Evolutionary conservation across 2,888 invertebrate species (phyloP), one percentile per base, ranked within the genome.

Genomic region (Julus scanicus): DNA sequence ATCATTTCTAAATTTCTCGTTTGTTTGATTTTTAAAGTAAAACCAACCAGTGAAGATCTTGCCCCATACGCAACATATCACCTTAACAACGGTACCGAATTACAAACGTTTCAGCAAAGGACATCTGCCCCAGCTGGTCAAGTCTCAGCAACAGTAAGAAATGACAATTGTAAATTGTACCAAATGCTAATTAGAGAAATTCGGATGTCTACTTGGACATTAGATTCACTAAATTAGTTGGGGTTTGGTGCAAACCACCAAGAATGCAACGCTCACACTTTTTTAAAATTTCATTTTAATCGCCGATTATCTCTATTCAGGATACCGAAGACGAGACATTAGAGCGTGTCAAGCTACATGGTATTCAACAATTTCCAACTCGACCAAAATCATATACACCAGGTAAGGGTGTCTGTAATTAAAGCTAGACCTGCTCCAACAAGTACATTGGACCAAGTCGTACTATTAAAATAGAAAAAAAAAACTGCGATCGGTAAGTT

Each of bases 351-450:
- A 87, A 86, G 83, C 20, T 87, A 44, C 87, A 87, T 37, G 53
- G 44, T 3, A 71, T 86, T n/a, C 86, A 87, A 40, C 88, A 88
- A 20, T 87, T 88, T 39, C 48, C 83, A 37, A 20, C 63, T 20
- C 40, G 88, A 37, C 88, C 88, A 20, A 88, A 88, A 87, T 88
- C 88, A 48, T 88, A 88, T 53, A 88, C 88, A 80, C 88, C 88
- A 49, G 88, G 88, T 88, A 63, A 84, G 44, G n/a, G 15, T 57
- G n/a, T 53, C 11, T 13, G 53, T 53, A 15, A 53, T 13, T 53
- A 15, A 8, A 13, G n/a, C 57, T 49, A 49, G 29, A 29, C 29
- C 29, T 29, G 29, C 29, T 29, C 29, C 29, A 29, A 29, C 29
- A 29, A 29, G 29, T 29, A 29, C 29, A 29, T 29, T 29, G 29